Evolutionary conservation across 2,888 invertebrate genomes (phyloP).

Genomic region (Philaethria dido): DNA sequence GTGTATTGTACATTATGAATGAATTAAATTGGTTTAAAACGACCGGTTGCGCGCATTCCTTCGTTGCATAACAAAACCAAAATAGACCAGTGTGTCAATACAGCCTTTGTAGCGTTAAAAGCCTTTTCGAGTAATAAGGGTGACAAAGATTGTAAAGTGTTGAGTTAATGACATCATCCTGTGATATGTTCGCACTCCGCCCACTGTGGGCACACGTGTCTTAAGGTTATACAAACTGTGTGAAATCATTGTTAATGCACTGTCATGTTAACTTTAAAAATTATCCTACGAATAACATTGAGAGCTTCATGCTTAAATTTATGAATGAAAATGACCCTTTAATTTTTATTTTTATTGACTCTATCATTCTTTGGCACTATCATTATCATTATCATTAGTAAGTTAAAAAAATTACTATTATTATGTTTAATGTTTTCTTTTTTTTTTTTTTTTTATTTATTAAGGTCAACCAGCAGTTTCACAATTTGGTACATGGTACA

Average conservation of each 20-base stretch:
- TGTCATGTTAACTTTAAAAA: not conserved
- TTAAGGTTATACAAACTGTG: constrained; percentile 51
- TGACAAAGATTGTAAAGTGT: constrained; percentile 65
- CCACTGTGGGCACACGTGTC: constrained; percentile 70
- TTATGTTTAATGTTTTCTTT: too few relatives aligned
- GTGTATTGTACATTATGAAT: constrained; percentile 63
- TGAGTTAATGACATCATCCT: constrained; percentile 76
- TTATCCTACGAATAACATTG: not conserved
- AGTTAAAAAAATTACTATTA: too few relatives aligned
- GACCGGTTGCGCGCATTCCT: constrained; percentile 56
- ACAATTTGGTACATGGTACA: too few relatives aligned
- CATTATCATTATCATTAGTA: too few relatives aligned
- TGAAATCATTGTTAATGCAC: constrained; percentile 37
- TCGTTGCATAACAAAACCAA: constrained; percentile 62
- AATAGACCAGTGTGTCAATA: constrained; percentile 64
- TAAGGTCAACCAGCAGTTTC: too few relatives aligned
- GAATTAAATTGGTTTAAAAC: constrained; percentile 50
- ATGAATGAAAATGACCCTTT: too few relatives aligned
- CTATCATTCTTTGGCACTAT: too few relatives aligned
- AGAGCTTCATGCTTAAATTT: too few relatives aligned
- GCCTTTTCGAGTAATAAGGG: constrained; percentile 51
- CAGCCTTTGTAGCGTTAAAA: constrained; percentile 49
- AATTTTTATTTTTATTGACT: too few relatives aligned
- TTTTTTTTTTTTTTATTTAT: too few relatives aligned
- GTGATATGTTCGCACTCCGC: constrained; percentile 70